Evolutionary conservation across 2,797 vertebrate genomes (phyloP), one percentile per base, ranked within the genome.

Genomic region (Mycteria americana): DNA sequence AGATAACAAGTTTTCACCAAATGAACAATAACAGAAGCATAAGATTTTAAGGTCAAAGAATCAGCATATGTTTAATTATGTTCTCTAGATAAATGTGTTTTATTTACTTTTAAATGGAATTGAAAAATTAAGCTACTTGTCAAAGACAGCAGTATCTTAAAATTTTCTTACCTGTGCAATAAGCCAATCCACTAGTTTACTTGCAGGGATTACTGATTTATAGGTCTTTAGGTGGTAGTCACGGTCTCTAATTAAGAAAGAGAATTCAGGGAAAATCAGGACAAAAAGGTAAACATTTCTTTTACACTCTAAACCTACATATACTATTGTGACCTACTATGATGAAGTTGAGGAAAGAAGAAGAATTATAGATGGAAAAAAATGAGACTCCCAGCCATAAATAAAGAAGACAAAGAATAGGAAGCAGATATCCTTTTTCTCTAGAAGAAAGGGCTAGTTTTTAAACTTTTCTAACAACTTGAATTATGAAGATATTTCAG

Each of bases 181-280:
- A 9, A 99, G 98, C 99, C 99, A 99, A 91, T 99, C 99, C 86
- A 99, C 99, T 69, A 99, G 98, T 97, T 99, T 99, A 97, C 98
- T 98, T 39, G 99, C 99, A 14, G 99, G 99, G 60, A 99, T 98
- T 91, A 99, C 99, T 5, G 99, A 99, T 95, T 99, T 99, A 97
- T 99, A 99, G 5, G 99, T 99, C 98, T 99, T 99, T 89, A 99
- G 97, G 91, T 99, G 99, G 89, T 99, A 98, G 95, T 99, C 99
- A 79, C 99, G 98, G 97, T 99, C 99, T 96, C 99, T 99, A 97
- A 15, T n/a, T 25, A 65, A 72, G 69, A 92, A 83, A 87, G 22
- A 89, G 62, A 87, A 91, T 85, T 62, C 17, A 51, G 15, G 5
- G n/a, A 64, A 68, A 13, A 24, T 92, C 35, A 85, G 62, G 19